These are phyloP conservation scores for Holothuria scabra DNA, from an alignment of 53 echinoderm and acorn worm genomes.

Conservation along the genomic window DNA sequence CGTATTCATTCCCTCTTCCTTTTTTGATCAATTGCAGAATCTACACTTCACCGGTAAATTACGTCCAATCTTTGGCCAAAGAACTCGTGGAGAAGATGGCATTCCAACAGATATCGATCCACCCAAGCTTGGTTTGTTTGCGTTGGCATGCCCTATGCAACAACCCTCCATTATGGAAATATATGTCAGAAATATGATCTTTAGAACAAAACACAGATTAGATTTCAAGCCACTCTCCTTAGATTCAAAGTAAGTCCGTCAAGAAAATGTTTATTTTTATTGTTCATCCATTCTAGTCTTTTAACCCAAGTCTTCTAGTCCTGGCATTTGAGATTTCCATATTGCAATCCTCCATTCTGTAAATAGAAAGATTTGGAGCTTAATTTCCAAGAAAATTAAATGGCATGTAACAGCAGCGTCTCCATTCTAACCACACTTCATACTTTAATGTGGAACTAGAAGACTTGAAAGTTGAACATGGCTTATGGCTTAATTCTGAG, in stretches of 20 bases:
- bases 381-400: too few species aligned
- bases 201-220: slow-evolving; percentile 91
- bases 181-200: slow-evolving; percentile 92
- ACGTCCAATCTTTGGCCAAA: slow-evolving; percentile 79
- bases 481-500: too few species aligned
- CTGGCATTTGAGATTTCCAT: too few species aligned
- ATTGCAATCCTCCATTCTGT: too few species aligned
- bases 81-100: slow-evolving; percentile 81
- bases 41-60: slow-evolving; percentile 83
- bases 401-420: too few species aligned
- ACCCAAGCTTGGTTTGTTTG: slow-evolving; percentile 82
- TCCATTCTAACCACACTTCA: too few species aligned
- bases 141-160: slow-evolving; percentile 84
- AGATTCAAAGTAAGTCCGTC: slow-evolving; percentile 73
- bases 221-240: slow-evolving; percentile 83
- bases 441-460: too few species aligned
- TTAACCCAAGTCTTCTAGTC: too few species aligned
- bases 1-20: not conserved
- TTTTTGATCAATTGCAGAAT: slow-evolving; percentile 56
- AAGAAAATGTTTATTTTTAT: not conserved
- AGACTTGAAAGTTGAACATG: too few species aligned
- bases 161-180: slow-evolving; percentile 94
- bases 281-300: too few species aligned
- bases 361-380: too few species aligned
- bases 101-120: slow-evolving; percentile 82